These are phyloP conservation scores for Hyperoplus lanceolatus DNA, from an alignment of 2,797 vertebrate genomes.

Conservation along the genomic window DNA sequence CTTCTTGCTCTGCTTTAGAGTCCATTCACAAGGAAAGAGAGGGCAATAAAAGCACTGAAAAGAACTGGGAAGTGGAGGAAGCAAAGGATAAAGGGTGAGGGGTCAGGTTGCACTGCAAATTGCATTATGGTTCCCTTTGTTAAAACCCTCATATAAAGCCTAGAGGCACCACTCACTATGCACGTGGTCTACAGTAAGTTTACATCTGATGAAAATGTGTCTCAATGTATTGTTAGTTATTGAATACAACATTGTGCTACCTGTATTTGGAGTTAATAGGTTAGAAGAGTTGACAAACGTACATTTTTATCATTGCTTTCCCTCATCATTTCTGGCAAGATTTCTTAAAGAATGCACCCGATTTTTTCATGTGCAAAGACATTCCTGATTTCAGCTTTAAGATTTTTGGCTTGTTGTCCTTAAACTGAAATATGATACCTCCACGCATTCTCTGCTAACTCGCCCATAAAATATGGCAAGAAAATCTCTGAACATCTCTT, in stretches of 20 bases:
- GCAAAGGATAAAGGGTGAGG: neutral
- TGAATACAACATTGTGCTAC: neutral
- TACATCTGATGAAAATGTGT: neutral
- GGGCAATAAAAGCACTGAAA: neutral
- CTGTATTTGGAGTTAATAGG: neutral
- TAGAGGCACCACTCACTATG: neutral
- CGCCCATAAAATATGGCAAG: slow-evolving; percentile 15
- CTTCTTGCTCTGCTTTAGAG: slow-evolving; percentile 10
- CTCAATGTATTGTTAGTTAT: neutral
- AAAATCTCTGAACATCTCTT: slow-evolving; percentile 3
- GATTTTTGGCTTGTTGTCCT: slow-evolving; percentile 21
- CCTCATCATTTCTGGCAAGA: neutral
- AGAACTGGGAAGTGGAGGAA: slow-evolving; percentile 12
- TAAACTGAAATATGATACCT: slow-evolving; percentile 53
- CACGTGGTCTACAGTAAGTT: neutral
- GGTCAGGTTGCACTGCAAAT: neutral
- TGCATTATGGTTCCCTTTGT: neutral
- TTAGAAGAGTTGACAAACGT: neutral
- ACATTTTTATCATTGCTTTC: neutral
- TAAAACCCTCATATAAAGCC: neutral
- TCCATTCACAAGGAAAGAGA: neutral
- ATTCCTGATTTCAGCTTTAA: slow-evolving; percentile 15
- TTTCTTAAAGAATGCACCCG: slow-evolving; percentile 20
- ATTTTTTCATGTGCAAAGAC: neutral
- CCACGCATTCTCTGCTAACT: slow-evolving; percentile 26